Percentiles rank a stretch among this genome's conserved stretches.
Evolutionary conservation across 2,797 vertebrate species (phyloP).

Genomic region (Rhabdomys pumilio): DNA sequence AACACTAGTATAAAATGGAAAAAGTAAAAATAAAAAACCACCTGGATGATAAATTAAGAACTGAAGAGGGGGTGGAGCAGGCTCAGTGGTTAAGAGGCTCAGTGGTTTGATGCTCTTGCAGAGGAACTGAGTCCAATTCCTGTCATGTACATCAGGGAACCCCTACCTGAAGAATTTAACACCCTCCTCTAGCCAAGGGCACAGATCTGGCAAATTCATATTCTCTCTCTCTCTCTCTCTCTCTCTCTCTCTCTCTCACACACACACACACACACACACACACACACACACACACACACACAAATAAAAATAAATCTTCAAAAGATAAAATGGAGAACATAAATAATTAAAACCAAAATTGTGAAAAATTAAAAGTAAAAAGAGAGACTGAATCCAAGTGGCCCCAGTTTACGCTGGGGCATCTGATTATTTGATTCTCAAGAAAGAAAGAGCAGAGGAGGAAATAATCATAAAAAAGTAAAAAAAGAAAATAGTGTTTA

Average conservation of each 20-base stretch:
- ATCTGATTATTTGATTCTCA: conserved; percentile 18
- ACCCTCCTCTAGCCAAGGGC: not conserved
- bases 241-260: not conserved
- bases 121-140: too few species aligned
- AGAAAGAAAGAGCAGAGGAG: not conserved
- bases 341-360: conserved; percentile 10
- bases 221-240: not conserved
- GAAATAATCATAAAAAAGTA: not conserved
- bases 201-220: not conserved
- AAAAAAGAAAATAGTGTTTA: too few species aligned
- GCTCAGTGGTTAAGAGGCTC: not conserved
- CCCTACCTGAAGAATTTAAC: not conserved
- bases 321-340: not conserved
- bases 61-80: not conserved
- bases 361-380: conserved; percentile 50
- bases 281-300: not conserved
- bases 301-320: not conserved
- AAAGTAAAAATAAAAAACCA: not conserved
- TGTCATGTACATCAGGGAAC: not conserved
- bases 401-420: not conserved
- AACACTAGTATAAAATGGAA: not conserved
- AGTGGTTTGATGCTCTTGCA: not conserved
- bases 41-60: not conserved
- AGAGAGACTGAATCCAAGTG: not conserved
- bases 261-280: not conserved